phyloP scores from a whole-genome alignment of 2,797 vertebrate species.

The Remorina albescens region DNA sequence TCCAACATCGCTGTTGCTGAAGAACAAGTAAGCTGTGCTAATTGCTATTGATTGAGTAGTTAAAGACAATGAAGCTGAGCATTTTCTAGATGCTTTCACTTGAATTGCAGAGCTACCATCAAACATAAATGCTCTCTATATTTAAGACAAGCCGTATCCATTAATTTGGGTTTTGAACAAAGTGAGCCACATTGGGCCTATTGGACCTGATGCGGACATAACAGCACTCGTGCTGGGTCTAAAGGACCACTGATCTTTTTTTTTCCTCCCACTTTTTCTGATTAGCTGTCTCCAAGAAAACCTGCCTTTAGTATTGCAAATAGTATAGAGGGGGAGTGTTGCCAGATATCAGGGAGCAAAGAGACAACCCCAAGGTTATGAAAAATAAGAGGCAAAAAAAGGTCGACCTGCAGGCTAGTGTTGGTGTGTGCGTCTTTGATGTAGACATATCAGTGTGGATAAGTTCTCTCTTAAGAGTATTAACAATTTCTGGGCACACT shows the following conservation, averaged over 20 bases:
- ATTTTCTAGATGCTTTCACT: constrained; percentile 18
- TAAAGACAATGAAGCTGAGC: constrained; percentile 38
- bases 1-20: constrained; percentile 55
- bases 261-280: constrained; percentile 14
- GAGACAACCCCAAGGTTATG: constrained; percentile 11
- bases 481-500: too few species aligned
- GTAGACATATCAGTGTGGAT: constrained; percentile 20
- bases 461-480: constrained; percentile 21
- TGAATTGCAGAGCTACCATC: constrained; percentile 4
- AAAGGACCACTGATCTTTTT: constrained; percentile 1
- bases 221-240: constrained; percentile 13
- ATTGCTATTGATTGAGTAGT: constrained; percentile 75
- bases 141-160: constrained; percentile 55
- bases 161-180: constrained; percentile 34
- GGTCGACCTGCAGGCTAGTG: not conserved
- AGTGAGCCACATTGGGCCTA: constrained; percentile 28
- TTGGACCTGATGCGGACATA: constrained; percentile 29
- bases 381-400: not conserved
- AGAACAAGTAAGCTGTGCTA: constrained; percentile 61
- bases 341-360: constrained; percentile 24
- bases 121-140: constrained; percentile 29
- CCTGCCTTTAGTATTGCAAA: constrained; percentile 19
- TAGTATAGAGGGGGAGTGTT: constrained; percentile 24
- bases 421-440: constrained; percentile 28
- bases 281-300: constrained; percentile 50